Percentiles rank a stretch among this genome's conserved stretches.
Evolutionary conservation across 2,113 vertebrate genomes (phyloP).

Genomic region (Clarias batrachus): DNA sequence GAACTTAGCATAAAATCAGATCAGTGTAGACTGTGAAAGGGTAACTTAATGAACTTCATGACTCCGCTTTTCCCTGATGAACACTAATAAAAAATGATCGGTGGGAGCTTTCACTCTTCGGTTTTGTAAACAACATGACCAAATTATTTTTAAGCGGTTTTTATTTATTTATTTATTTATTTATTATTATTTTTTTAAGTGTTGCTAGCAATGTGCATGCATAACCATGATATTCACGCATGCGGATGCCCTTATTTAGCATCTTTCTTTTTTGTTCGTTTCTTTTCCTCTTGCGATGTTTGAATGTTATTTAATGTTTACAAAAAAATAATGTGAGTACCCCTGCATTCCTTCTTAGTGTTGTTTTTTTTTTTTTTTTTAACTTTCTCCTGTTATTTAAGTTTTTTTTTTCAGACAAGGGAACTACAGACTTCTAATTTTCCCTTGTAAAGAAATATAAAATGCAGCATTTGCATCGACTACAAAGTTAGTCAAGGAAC

Average conservation of each 20-base stretch:
- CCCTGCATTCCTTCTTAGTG: conserved; percentile 9
- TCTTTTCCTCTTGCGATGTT: conserved; percentile 46
- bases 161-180: not conserved
- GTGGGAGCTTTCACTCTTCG: not conserved
- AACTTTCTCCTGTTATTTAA: not conserved
- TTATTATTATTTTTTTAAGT: not conserved
- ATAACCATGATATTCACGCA: conserved; percentile 44
- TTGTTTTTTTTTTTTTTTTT: not conserved
- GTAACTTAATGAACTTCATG: conserved; percentile 65
- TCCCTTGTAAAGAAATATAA: conserved; percentile 10
- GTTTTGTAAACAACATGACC: conserved; percentile 20
- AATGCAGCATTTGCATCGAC: conserved; percentile 14
- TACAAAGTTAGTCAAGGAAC: conserved; percentile 7
- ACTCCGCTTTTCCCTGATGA: conserved; percentile 18
- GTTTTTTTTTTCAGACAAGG: not conserved
- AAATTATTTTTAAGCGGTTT: conserved; percentile 17
- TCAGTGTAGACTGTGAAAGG: conserved; percentile 12
- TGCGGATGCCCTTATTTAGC: conserved; percentile 46
- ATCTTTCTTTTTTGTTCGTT: conserved; percentile 16
- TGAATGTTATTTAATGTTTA: conserved; percentile 52
- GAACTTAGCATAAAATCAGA: conserved; percentile 2
- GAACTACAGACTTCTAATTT: not conserved
- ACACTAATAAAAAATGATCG: not conserved
- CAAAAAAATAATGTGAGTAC: conserved; percentile 27
- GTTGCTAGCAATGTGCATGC: conserved; percentile 54